Evolutionary conservation across 2,797 vertebrate genomes (phyloP).

Genomic region (Rhinophrynus dorsalis): DNA sequence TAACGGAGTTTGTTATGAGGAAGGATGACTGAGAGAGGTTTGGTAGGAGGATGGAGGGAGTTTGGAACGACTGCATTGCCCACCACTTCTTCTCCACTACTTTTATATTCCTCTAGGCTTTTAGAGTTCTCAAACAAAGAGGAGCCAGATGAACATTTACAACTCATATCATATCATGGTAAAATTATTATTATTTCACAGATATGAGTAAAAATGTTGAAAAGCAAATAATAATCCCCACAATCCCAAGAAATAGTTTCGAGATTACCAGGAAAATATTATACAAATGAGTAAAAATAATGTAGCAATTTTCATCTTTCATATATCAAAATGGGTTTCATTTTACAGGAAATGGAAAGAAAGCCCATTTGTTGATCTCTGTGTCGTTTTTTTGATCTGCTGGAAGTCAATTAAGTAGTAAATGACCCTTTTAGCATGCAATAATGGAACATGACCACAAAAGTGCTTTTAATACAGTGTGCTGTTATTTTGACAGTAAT

Average conservation of each 20-base stretch:
- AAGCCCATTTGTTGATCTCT: slow-evolving; percentile 22
- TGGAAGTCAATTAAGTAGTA: slow-evolving; percentile 26
- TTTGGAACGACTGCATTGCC: no score
- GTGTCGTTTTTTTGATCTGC: slow-evolving; percentile 17
- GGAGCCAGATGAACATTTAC: no score
- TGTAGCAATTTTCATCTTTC: slow-evolving; percentile 1
- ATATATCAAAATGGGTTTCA: slow-evolving; percentile 21
- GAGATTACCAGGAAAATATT: not conserved
- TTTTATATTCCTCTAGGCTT: no score
- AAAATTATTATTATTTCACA: no score
- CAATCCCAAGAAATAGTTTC: not conserved
- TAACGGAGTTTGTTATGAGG: no score
- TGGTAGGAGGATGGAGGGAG: no score
- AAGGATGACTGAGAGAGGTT: no score
- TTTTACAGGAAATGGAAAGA: slow-evolving; percentile 23
- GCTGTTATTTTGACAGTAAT: slow-evolving; percentile 1
- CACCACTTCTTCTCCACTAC: no score
- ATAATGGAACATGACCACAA: slow-evolving; percentile 34
- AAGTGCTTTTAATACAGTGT: slow-evolving; percentile 27
- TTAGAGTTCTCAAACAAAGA: no score
- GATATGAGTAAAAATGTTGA: no score
- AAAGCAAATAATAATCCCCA: no score
- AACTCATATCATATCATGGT: no score
- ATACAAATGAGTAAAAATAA: not conserved
- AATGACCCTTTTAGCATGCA: slow-evolving; percentile 10